A percentile compares a stretch with the other conserved stretches of the same genome.
phyloP scores from a whole-genome alignment of 2,797 vertebrate genomes.

The Ctenopoma kingsleyae region DNA sequence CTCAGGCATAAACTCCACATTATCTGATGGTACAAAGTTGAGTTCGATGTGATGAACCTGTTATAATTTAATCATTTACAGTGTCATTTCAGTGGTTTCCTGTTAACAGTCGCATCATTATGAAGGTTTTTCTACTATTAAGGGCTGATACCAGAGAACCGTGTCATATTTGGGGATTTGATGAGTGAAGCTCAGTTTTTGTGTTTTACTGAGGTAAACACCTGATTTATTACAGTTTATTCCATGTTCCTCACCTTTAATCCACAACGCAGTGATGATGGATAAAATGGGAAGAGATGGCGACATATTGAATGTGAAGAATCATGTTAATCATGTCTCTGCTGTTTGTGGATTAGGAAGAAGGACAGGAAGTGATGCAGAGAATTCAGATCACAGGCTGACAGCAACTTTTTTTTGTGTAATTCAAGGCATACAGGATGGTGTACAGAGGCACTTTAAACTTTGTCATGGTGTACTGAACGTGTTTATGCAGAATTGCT shows the following conservation, averaged over 20 bases:
- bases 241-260: constrained; percentile 39
- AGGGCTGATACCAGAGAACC: constrained; percentile 77
- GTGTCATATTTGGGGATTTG: constrained; percentile 51
- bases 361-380: constrained; percentile 30
- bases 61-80: too few species aligned
- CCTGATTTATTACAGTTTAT: constrained; percentile 44
- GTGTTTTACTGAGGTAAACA: constrained; percentile 33
- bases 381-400: too few species aligned
- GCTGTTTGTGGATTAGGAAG: constrained; percentile 4
- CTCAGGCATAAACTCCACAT: too few species aligned
- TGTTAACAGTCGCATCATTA: constrained; percentile 12
- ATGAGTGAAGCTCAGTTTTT: constrained; percentile 56
- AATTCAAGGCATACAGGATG: too few species aligned
- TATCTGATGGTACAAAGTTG: too few species aligned
- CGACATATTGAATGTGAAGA: constrained; percentile 39
- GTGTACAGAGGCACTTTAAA: too few species aligned
- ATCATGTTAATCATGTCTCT: too few species aligned
- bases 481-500: too few species aligned
- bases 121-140: constrained; percentile 57
- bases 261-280: constrained; percentile 20
- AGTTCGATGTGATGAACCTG: too few species aligned
- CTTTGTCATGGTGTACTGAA: too few species aligned
- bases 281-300: constrained; percentile 4
- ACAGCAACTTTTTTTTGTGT: too few species aligned
- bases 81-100: too few species aligned